phyloP scores from a whole-genome alignment of 2,113 vertebrate genomes.

The Propithecus coquereli region DNA sequence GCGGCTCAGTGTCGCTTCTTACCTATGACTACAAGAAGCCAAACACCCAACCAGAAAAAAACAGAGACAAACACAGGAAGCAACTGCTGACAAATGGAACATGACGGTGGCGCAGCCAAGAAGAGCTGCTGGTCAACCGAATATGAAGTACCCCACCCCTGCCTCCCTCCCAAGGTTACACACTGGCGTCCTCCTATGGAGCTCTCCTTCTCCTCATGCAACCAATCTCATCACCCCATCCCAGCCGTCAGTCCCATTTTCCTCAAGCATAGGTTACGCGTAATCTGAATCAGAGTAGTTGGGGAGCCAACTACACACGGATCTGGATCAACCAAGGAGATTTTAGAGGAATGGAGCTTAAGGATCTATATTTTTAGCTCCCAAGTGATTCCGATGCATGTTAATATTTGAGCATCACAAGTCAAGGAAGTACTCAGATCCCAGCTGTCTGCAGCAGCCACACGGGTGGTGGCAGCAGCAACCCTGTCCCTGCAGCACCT shows the following conservation, averaged over 20 bases:
- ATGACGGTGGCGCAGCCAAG: background rate
- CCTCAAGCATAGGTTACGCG: background rate
- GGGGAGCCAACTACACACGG: no score
- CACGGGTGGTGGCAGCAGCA: background rate
- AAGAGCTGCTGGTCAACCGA: background rate
- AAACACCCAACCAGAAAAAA: background rate
- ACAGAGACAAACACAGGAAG: background rate
- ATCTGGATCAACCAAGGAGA: no score
- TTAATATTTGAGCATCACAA: background rate
- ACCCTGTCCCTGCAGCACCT: background rate
- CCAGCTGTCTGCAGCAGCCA: background rate
- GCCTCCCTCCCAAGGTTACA: background rate
- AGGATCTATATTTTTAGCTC: background rate
- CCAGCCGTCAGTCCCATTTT: no score
- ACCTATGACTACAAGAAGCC: background rate
- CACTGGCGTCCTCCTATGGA: rapidly evolving
- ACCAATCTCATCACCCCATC: background rate
- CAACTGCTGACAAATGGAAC: background rate
- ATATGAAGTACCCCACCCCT: rapidly evolving
- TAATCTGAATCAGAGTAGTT: rapidly evolving
- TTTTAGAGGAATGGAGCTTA: background rate
- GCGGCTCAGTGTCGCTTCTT: background rate
- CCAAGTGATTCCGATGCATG: background rate
- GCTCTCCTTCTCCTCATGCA: rapidly evolving
- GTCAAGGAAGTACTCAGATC: background rate